Base-by-base conservation (phyloP, 2,888 invertebrate genomes). In the Pyrocoelia pectoralis region DNA sequence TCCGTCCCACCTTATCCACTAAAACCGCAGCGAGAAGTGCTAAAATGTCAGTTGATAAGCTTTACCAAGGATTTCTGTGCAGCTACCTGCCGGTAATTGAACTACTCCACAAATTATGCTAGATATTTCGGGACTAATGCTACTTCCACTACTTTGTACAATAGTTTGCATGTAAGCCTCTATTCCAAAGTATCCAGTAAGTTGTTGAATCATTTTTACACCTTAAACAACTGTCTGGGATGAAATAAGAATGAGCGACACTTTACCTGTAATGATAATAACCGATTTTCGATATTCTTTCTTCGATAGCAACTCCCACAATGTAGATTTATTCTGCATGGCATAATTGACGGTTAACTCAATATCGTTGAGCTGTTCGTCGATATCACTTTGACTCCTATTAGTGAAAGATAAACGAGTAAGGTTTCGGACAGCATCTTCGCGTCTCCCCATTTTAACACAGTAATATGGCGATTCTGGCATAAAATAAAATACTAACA, bases 91-190 rank as follows among this genome's bases (percentile, higher is more conserved):
- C 0, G 80, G 77, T 19, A 88, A 72, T 67, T 88, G 87, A 13
- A 87, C 82, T n/a, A 85, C 79, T 61, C 88, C 87, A 67, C 87
- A 83, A 14, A 88, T 80, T 33, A 88, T 87, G 66, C 87, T 87
- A 1, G 84, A 85, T 3, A 81, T 78, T 0, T 84, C 83, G 0
- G 87, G 85, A 0, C 86, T 83, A 52, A 86, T 78, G 1, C 83
- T 83, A 12, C 79, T 77, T 48, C 83, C 83, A 60, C 84, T 85
- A 41, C 85, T 83, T 43, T 83, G 80, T 53, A 88, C 85, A 65
- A 88, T 88, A 24, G 84, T 83, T 73, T 87, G 86, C 63, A 88
- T 82, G 70, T 88, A 88, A 0, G 87, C 84, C 66, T 87, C 87
- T 17, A 88, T 84, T 0, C 87, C 86, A 2, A 84, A 76, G 19